These are phyloP conservation scores for Stenchaetothrips biformis DNA, from an alignment of 2,888 invertebrate genomes.

Conservation along the genomic window DNA sequence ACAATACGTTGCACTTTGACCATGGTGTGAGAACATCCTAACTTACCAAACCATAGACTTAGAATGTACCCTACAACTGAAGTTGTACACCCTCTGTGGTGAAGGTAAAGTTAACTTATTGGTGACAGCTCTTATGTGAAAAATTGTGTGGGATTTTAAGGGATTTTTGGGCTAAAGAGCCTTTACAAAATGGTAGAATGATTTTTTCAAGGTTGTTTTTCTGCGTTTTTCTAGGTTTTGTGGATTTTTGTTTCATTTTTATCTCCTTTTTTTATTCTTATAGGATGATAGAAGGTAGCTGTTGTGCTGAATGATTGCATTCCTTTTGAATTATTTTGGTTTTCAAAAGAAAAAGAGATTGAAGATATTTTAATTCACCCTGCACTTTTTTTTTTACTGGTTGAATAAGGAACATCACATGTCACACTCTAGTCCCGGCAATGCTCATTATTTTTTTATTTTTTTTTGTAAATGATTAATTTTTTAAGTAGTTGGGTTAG, in stretches of 20 bases:
- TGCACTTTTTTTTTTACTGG: too few species aligned
- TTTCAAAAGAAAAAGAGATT: not conserved
- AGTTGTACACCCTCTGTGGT: not conserved
- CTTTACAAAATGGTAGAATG: not conserved
- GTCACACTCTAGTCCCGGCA: not conserved
- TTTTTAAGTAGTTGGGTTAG: not conserved
- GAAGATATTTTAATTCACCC: too few species aligned
- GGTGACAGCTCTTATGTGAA: not conserved
- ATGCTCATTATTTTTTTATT: not conserved
- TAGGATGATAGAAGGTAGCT: not conserved
- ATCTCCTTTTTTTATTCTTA: not conserved
- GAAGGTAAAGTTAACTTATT: not conserved
- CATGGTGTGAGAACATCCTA: not conserved
- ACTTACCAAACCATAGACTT: not conserved
- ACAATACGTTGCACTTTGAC: constrained; percentile 1
- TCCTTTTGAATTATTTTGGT: not conserved
- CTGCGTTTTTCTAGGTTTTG: not conserved
- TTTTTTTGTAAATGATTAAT: not conserved
- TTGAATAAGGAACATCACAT: too few species aligned
- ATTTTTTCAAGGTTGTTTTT: not conserved
- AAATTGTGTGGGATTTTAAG: not conserved
- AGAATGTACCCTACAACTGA: not conserved
- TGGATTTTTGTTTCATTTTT: constrained; percentile 26
- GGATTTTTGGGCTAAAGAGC: not conserved
- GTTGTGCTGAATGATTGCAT: not conserved